A percentile compares a stretch with the other conserved stretches of the same genome.
These are phyloP conservation scores for Phania funesta DNA, from an alignment of 2,888 invertebrate species.

Conservation along the genomic window DNA sequence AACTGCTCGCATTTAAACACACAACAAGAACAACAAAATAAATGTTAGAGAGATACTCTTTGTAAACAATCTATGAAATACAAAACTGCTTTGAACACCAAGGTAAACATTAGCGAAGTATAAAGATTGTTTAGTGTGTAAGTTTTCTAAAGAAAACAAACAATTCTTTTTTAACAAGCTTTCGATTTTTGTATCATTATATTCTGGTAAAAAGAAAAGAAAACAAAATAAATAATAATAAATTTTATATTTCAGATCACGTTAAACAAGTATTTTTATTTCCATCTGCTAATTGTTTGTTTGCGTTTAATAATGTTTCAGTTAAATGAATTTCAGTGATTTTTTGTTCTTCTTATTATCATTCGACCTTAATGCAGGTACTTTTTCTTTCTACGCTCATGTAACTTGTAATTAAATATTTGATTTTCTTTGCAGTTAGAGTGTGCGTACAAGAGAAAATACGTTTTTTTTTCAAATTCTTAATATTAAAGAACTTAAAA, in stretches of 20 bases:
- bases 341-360: neutral
- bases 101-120: constrained; percentile 39
- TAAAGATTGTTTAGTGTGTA: neutral
- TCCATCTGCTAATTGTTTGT: no score
- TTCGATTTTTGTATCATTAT: neutral
- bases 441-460: constrained; percentile 6
- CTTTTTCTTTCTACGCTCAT: constrained; percentile 10
- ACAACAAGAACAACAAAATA: neutral
- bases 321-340: neutral
- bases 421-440: constrained; percentile 18
- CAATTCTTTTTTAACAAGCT: neutral
- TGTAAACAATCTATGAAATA: neutral
- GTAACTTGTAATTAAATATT: constrained; percentile 27
- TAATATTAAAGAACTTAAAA: neutral
- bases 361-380: neutral
- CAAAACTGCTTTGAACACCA: neutral
- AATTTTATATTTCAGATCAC: neutral
- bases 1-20: neutral
- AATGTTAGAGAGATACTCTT: neutral
- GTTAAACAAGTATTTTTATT: neutral
- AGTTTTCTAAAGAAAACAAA: neutral
- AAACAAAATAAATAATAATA: no score
- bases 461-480: neutral
- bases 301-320: neutral
- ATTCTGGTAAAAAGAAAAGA: neutral